Evolutionary conservation across 2,888 invertebrate species (phyloP).

Genomic region (Acanthosepion esculentum): DNA sequence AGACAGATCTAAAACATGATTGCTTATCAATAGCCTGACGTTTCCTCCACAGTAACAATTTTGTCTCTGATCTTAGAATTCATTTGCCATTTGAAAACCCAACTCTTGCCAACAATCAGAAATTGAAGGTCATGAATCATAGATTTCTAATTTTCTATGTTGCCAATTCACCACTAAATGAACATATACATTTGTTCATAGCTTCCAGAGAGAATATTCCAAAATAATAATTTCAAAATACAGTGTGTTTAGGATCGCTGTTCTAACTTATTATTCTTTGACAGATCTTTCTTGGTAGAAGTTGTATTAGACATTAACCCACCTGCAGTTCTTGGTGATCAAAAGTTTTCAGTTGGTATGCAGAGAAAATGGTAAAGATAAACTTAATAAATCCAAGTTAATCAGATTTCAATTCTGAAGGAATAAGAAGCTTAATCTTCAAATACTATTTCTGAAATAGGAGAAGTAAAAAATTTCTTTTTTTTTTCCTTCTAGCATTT

Average conservation of each 20-base stretch:
- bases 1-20: too few relatives aligned
- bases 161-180: background rate
- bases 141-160: background rate
- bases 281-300: background rate
- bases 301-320: background rate
- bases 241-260: too few relatives aligned
- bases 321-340: background rate
- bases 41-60: too few relatives aligned
- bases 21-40: too few relatives aligned
- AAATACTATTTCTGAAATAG: too few relatives aligned
- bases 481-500: too few relatives aligned
- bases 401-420: background rate
- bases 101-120: background rate
- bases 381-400: background rate
- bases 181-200: too few relatives aligned
- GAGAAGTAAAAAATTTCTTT: too few relatives aligned
- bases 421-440: too few relatives aligned
- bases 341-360: background rate
- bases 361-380: too few relatives aligned
- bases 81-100: background rate
- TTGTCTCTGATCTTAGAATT: background rate
- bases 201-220: too few relatives aligned
- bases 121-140: background rate
- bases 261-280: background rate
- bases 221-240: too few relatives aligned